Evolutionary conservation across 2,888 invertebrate genomes (phyloP).

Genomic region (Temnothorax rugatulus): DNA sequence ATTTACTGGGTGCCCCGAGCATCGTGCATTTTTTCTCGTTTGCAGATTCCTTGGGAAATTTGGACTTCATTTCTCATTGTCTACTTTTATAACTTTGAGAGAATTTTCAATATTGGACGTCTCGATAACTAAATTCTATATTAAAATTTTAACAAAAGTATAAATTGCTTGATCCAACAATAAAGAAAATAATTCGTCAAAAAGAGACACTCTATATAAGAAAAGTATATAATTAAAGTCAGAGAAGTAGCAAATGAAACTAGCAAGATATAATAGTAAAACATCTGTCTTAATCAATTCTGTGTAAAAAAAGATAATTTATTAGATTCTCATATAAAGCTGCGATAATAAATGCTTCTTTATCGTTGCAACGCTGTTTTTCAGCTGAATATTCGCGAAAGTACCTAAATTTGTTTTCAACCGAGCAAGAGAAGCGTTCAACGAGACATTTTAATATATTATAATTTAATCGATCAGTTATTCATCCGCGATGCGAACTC

Average conservation of each 20-base stretch:
- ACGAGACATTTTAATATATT: constrained; percentile 40
- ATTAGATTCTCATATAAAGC: background rate
- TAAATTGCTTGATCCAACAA: background rate
- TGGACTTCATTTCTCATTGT: constrained; percentile 17
- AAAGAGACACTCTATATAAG: background rate
- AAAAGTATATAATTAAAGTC: background rate
- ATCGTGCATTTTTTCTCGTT: constrained; percentile 20
- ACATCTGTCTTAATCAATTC: background rate
- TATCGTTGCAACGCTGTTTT: background rate
- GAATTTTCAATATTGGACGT: constrained; percentile 17
- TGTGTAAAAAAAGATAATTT: background rate
- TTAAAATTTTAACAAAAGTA: constrained; percentile 23
- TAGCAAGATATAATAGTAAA: background rate
- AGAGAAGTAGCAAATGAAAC: background rate
- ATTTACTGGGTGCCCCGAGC: constrained; percentile 37
- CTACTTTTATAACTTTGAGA: constrained; percentile 12
- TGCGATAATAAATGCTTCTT: background rate
- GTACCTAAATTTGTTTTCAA: constrained; percentile 25
- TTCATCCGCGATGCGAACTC: constrained; percentile 13
- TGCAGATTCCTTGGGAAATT: constrained; percentile 18
- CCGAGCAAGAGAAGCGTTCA: constrained; percentile 5
- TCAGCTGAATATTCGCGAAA: background rate
- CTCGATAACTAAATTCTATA: background rate
- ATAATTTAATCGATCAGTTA: constrained; percentile 46
- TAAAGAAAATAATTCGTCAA: background rate